A percentile compares a stretch with the other conserved stretches of the same genome.
Conservation (phyloP, 2,113 vertebrate genomes). For the Orcinus orca region DNA sequence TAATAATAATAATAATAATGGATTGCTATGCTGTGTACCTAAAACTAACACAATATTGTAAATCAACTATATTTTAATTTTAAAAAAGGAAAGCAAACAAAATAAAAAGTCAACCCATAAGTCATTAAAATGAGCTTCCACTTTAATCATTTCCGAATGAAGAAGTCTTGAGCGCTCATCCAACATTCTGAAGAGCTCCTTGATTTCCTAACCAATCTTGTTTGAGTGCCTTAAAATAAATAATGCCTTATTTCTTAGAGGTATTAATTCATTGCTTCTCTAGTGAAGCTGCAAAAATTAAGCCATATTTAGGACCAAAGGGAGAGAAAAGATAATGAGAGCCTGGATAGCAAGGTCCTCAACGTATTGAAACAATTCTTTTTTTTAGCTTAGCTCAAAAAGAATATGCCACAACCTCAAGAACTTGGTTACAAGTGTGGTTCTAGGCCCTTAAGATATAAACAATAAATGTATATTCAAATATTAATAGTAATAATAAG, state of each 20-base stretch:
- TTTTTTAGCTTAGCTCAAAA: not conserved
- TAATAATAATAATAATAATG: not conserved
- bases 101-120: not conserved
- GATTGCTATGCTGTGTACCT: not conserved
- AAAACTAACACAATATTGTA: not conserved
- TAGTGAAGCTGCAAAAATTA: not conserved
- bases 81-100: not conserved
- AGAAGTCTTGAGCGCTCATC: not conserved
- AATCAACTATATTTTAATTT: not conserved
- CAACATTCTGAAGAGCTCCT: not conserved
- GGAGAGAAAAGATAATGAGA: not conserved
- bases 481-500: not conserved
- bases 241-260: conserved; percentile 62
- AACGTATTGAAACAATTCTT: not conserved
- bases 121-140: not conserved
- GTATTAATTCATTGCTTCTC: conserved; percentile 43
- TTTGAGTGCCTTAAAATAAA: conserved; percentile 39
- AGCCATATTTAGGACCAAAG: not conserved
- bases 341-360: not conserved
- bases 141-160: not conserved
- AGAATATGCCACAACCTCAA: not conserved
- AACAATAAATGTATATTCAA: not conserved
- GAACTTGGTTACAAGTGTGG: not conserved
- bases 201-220: not conserved
- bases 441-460: not conserved